A percentile compares a stretch with the other conserved stretches of the same genome.
Conservation (phyloP, 2,888 invertebrate species). For the Hirtodrosophila histrioides region DNA sequence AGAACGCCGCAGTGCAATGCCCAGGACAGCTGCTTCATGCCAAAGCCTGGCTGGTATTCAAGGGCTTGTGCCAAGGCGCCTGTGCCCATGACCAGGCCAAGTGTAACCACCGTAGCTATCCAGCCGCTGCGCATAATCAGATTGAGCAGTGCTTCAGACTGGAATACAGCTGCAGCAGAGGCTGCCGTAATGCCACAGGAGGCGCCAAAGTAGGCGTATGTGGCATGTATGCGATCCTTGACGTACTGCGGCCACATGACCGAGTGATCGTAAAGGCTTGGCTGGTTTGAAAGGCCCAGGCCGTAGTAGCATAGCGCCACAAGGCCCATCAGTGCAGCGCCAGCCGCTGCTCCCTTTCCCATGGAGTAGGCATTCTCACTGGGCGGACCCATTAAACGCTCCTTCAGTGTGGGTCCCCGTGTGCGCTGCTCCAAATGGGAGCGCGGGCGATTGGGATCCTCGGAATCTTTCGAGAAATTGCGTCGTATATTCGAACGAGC, state of each 20-base stretch:
- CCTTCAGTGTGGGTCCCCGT: conserved; percentile 86
- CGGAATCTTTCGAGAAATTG: conserved; percentile 33
- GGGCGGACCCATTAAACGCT: conserved; percentile 90
- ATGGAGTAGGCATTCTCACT: conserved; percentile 92
- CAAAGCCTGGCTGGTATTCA: conserved; percentile 92
- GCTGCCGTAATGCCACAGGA: conserved; percentile 93
- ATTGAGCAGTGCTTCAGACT: conserved; percentile 91
- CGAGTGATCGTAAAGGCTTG: conserved; percentile 93
- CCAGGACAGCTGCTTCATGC: conserved; percentile 94
- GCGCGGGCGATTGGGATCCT: conserved; percentile 52
- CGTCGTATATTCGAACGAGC: conserved; percentile 17
- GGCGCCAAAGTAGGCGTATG: conserved; percentile 96
- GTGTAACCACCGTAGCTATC: conserved; percentile 90
- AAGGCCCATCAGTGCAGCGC: conserved; percentile 94
- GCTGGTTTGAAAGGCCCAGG: conserved; percentile 90
- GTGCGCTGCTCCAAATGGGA: conserved; percentile 84
- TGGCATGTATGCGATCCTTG: conserved; percentile 92
- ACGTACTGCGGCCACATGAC: conserved; percentile 98
- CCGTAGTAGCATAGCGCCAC: conserved; percentile 98
- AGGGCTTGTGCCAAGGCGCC: conserved; percentile 92
- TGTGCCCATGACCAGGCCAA: conserved; percentile 95
- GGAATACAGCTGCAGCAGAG: conserved; percentile 91
- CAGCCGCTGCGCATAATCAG: conserved; percentile 92
- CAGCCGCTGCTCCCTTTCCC: conserved; percentile 95
- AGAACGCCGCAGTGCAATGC: conserved; percentile 91